Conservation (phyloP, 2,113 vertebrate genomes). For the Bufo bufo region DNA sequence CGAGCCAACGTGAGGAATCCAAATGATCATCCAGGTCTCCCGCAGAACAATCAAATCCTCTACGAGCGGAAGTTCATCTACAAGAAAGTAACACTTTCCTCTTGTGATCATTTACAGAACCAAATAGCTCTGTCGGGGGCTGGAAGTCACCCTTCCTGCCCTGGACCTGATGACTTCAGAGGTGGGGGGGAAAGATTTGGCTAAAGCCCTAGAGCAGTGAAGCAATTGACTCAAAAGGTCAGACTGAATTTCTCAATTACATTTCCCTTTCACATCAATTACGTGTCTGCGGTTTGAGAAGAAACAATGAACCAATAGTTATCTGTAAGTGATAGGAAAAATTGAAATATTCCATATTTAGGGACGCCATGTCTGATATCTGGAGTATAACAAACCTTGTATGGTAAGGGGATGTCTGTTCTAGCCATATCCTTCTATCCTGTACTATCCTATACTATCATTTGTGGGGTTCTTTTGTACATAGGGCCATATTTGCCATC, state of each 20-base stretch:
- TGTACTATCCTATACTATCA: neutral
- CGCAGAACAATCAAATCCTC: neutral
- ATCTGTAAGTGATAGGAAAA: slow-evolving; percentile 18
- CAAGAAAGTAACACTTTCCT: slow-evolving; percentile 7
- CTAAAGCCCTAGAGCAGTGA: slow-evolving; percentile 36
- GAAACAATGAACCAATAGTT: slow-evolving; percentile 21
- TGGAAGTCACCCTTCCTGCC: slow-evolving; percentile 43
- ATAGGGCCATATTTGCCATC: neutral
- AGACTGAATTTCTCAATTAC: slow-evolving; percentile 34
- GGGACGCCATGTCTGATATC: neutral
- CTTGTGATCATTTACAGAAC: slow-evolving; percentile 42
- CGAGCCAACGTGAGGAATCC: neutral
- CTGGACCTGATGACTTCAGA: neutral
- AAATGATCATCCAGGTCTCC: neutral
- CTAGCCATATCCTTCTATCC: neutral
- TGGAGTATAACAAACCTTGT: neutral
- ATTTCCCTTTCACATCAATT: slow-evolving; percentile 46
- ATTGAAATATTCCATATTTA: neutral
- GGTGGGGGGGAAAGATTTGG: slow-evolving; percentile 21
- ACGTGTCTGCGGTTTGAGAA: slow-evolving; percentile 1
- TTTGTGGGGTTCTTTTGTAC: neutral
- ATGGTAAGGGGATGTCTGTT: neutral
- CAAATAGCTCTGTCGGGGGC: slow-evolving; percentile 1
- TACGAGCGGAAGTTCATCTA: slow-evolving; percentile 11
- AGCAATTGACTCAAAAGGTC: slow-evolving; percentile 55